Conservation (phyloP, 2,888 invertebrate species). For the Chymomyza fuscimana region DNA sequence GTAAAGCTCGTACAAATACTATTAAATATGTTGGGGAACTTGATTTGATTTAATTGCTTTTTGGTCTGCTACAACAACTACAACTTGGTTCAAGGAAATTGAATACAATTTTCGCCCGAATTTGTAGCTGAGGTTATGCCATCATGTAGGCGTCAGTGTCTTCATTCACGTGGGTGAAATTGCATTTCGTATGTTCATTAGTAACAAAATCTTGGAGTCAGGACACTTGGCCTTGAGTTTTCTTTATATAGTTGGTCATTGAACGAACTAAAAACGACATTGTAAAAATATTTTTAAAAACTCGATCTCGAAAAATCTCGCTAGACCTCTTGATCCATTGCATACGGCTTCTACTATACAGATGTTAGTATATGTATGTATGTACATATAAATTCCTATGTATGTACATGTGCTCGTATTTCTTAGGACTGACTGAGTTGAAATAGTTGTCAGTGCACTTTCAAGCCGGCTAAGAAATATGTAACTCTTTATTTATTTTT, state of each 20-base stretch:
- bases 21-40: constrained; percentile 54
- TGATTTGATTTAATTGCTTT: constrained; percentile 67
- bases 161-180: constrained; percentile 43
- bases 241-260: constrained; percentile 44
- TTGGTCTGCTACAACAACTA: constrained; percentile 1
- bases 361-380: background rate
- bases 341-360: background rate
- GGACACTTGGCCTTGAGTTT: constrained; percentile 51
- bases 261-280: constrained; percentile 21
- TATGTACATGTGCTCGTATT: background rate
- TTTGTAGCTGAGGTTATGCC: background rate
- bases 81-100: constrained; percentile 61
- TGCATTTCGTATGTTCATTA: constrained; percentile 34
- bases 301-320: background rate
- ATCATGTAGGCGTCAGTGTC: constrained; percentile 11
- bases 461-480: constrained; percentile 58
- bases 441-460: constrained; percentile 72
- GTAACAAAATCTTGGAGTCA: constrained; percentile 46
- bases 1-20: background rate
- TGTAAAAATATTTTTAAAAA: constrained; percentile 24
- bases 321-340: background rate
- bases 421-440: constrained; percentile 10
- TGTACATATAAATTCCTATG: background rate
- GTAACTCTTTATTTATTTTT: constrained; percentile 51
- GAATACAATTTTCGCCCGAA: constrained; percentile 11